Evolutionary conservation across 2,113 vertebrate species (phyloP).

Genomic region (Centropus bengalensis): DNA sequence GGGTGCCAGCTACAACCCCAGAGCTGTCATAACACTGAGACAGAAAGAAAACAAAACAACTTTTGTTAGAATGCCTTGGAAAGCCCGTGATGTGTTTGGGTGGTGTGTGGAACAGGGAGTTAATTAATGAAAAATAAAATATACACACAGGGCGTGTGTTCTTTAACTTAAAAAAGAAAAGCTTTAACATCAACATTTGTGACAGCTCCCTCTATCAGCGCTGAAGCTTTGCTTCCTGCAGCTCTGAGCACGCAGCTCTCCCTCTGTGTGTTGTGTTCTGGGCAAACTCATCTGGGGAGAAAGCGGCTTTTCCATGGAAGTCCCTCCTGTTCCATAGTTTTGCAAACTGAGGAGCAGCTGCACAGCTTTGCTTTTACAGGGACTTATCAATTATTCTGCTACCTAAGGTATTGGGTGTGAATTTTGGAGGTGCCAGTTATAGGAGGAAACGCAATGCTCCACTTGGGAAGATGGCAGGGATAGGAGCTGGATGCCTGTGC

Average conservation of each 20-base stretch:
- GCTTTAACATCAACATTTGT: slow-evolving; percentile 35
- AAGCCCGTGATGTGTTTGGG: not conserved
- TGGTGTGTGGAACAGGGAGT: not conserved
- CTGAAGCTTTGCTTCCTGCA: slow-evolving; percentile 38
- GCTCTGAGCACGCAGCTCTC: not conserved
- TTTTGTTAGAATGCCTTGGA: not conserved
- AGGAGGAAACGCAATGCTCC: not conserved
- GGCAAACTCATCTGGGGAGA: not conserved
- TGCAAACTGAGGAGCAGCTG: slow-evolving; percentile 13
- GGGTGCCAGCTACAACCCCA: not conserved
- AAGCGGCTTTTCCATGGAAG: not conserved
- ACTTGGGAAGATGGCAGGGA: not conserved
- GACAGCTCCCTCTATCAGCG: slow-evolving; percentile 18
- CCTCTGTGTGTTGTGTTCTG: not conserved
- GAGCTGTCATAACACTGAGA: slow-evolving; percentile 20
- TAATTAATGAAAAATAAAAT: not conserved
- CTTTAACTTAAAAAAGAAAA: not conserved
- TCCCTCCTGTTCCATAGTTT: not conserved
- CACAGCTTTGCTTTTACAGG: not conserved
- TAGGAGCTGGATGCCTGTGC: not conserved
- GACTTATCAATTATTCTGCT: not conserved
- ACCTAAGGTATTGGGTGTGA: not conserved
- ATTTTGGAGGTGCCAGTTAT: not conserved
- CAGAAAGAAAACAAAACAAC: slow-evolving; percentile 7
- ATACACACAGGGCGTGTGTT: not conserved